A percentile compares a stretch with the other conserved stretches of the same genome.
phyloP scores from a whole-genome alignment of 2,888 invertebrate genomes.

The Pristionchus japonicus region DNA sequence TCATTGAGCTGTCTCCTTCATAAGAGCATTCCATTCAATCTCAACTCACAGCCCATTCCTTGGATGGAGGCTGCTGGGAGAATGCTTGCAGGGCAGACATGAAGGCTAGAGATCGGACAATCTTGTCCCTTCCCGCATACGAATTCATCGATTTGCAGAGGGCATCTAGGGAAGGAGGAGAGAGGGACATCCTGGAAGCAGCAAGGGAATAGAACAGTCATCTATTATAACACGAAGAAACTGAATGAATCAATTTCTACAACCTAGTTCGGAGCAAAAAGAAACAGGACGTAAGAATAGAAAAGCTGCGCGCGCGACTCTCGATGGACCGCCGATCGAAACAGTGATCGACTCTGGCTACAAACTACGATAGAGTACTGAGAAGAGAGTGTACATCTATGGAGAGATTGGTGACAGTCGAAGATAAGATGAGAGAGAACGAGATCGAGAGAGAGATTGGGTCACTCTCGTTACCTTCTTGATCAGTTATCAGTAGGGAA shows the following conservation, averaged over 20 bases:
- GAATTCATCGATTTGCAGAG: conserved; percentile 54
- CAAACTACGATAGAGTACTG: conserved; percentile 44
- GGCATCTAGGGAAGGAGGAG: conserved; percentile 51
- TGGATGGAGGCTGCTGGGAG: not conserved
- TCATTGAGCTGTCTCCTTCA: too few species aligned
- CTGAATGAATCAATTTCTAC: not conserved
- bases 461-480: conserved; percentile 18
- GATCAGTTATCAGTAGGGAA: not conserved
- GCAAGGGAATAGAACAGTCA: not conserved
- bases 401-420: not conserved
- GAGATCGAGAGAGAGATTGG: not conserved
- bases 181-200: not conserved
- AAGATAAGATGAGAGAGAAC: not conserved
- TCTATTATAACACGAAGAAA: not conserved
- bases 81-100: conserved; percentile 55
- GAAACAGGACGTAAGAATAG: not conserved
- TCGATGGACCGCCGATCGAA: not conserved
- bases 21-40: not conserved
- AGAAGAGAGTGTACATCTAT: not conserved
- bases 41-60: conserved; percentile 47
- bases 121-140: conserved; percentile 64
- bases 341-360: not conserved
- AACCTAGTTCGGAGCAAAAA: not conserved
- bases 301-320: not conserved
- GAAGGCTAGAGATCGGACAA: conserved; percentile 61